These are phyloP conservation scores for Leptopilina drosophilae DNA, from an alignment of 2,888 invertebrate species.

Conservation along the genomic window DNA sequence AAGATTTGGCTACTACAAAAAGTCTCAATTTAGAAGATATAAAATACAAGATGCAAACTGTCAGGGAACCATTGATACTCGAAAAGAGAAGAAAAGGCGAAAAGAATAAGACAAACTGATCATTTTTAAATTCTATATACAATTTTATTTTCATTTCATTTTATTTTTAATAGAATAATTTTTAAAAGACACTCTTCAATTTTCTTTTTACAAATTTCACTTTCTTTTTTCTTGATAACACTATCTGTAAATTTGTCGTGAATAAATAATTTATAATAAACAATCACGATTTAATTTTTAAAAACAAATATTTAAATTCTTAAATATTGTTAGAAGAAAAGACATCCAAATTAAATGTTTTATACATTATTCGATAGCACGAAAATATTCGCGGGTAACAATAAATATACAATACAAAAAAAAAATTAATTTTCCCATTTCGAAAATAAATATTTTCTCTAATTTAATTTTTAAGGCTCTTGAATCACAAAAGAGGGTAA, in stretches of 20 bases:
- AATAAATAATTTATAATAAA: neutral
- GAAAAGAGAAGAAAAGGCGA: neutral
- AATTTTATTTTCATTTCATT: slow-evolving; percentile 51
- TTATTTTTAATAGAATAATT: slow-evolving; percentile 47
- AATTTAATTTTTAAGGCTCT: slow-evolving; percentile 56
- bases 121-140: slow-evolving; percentile 56
- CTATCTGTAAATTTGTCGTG: neutral
- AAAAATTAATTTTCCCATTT: slow-evolving; percentile 14
- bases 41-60: slow-evolving; percentile 63
- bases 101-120: slow-evolving; percentile 45
- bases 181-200: slow-evolving; percentile 43
- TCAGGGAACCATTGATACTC: neutral
- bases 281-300: neutral
- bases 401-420: neutral
- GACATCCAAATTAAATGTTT: neutral
- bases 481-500: slow-evolving; percentile 58
- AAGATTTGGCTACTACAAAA: slow-evolving; percentile 60
- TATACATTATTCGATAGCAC: neutral
- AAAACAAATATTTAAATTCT: slow-evolving; percentile 8
- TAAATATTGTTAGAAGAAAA: neutral
- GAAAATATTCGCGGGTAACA: slow-evolving; percentile 12
- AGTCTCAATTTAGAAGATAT: slow-evolving; percentile 60
- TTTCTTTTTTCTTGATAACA: neutral
- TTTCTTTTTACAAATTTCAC: slow-evolving; percentile 38
- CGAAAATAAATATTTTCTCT: slow-evolving; percentile 49